These are phyloP conservation scores for Distichodus sexfasciatus DNA, from an alignment of 2,797 vertebrate species.

Conservation along the genomic window DNA sequence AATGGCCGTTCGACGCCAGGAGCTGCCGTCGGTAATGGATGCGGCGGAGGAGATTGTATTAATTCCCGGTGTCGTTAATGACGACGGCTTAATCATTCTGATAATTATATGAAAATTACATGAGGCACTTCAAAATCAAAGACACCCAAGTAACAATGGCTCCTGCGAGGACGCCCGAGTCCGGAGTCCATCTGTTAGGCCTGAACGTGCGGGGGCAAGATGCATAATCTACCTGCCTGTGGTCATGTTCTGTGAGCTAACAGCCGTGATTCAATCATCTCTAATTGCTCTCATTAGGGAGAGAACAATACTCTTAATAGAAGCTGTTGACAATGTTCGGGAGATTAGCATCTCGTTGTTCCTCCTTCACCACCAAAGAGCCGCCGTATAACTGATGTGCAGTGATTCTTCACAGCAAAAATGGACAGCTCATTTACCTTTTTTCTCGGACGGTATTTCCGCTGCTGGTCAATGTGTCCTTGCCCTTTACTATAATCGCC, in stretches of 20 bases:
- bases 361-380: constrained; percentile 7
- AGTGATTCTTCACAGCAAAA: background rate
- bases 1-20: constrained; percentile 14
- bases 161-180: background rate
- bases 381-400: constrained; percentile 4
- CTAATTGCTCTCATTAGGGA: constrained; percentile 42
- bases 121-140: constrained; percentile 23
- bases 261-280: constrained; percentile 27
- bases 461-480: background rate
- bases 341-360: constrained; percentile 34
- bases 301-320: constrained; percentile 45
- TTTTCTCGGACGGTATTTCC: background rate
- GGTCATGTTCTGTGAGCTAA: constrained; percentile 29
- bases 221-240: constrained; percentile 28
- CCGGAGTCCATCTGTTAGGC: constrained; percentile 37
- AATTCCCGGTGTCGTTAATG: constrained; percentile 34
- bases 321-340: constrained; percentile 6
- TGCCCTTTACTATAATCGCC: too few species aligned
- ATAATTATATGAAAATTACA: constrained; percentile 38
- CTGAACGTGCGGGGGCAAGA: constrained; percentile 13
- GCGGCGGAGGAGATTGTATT: constrained; percentile 18
- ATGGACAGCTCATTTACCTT: too few species aligned
- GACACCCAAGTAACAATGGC: constrained; percentile 4
- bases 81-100: constrained; percentile 26
- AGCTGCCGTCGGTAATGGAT: constrained; percentile 17